Conservation (phyloP, 2,888 invertebrate genomes). For the Cantharis nigra region DNA sequence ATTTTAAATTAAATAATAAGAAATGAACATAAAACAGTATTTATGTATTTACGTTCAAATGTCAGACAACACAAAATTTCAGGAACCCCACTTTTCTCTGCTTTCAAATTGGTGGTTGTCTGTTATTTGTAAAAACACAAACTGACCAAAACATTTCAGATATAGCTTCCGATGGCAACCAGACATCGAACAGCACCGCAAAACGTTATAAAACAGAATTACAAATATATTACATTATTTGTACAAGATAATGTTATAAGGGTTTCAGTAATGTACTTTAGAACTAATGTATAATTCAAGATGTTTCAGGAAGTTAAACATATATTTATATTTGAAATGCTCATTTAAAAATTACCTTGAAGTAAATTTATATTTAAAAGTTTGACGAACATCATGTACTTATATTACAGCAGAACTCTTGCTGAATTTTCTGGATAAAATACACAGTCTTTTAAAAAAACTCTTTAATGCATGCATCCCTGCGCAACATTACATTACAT, state of each 20-base stretch:
- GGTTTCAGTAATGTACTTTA: neutral
- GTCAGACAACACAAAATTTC: too few relatives aligned
- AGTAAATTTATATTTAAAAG: neutral
- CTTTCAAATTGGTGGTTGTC: too few relatives aligned
- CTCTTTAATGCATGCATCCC: neutral
- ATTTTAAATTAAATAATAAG: too few relatives aligned
- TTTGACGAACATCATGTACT: neutral
- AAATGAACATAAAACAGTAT: too few relatives aligned
- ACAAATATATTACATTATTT: neutral
- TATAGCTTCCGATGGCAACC: too few relatives aligned
- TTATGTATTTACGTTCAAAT: too few relatives aligned
- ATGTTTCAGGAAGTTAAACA: neutral
- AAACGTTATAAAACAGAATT: too few relatives aligned
- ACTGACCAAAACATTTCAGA: too few relatives aligned
- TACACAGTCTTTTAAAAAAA: neutral
- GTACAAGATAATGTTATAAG: neutral
- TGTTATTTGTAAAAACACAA: too few relatives aligned
- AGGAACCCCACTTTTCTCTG: too few relatives aligned
- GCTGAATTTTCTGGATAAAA: neutral
- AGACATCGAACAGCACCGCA: too few relatives aligned
- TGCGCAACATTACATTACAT: neutral
- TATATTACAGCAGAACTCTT: neutral
- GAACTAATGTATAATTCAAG: neutral
- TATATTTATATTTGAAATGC: neutral
- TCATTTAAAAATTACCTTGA: neutral